phyloP scores from a whole-genome alignment of 2,113 vertebrate species.

The Brachionichthys hirsutus region DNA sequence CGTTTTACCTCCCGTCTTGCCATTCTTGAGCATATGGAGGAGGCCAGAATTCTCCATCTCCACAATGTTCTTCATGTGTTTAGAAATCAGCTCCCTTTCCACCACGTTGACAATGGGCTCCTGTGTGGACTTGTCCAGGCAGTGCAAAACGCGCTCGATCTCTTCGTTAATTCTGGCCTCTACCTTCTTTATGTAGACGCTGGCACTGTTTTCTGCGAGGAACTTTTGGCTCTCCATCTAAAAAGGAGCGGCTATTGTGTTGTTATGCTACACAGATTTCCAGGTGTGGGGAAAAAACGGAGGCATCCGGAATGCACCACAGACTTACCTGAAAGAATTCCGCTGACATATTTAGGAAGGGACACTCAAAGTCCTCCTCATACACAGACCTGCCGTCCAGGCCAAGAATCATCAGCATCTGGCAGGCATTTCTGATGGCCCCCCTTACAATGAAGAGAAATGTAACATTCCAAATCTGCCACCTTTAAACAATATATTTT shows the following conservation, averaged over 20 bases:
- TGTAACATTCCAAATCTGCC: background rate
- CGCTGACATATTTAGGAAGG: slow-evolving; percentile 97
- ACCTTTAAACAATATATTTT: background rate
- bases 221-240: slow-evolving; percentile 99
- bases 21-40: slow-evolving; percentile 98
- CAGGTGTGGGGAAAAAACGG: background rate
- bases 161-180: slow-evolving; percentile 98
- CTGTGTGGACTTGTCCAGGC: slow-evolving; percentile 95
- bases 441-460: slow-evolving; percentile 77
- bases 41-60: slow-evolving; percentile 99
- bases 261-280: background rate
- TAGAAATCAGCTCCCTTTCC: slow-evolving; percentile 95
- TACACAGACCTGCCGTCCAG: slow-evolving; percentile 95
- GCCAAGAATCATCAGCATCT: slow-evolving; percentile 99
- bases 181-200: slow-evolving; percentile 98
- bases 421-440: slow-evolving; percentile 95
- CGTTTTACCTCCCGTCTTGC: slow-evolving; percentile 91
- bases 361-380: slow-evolving; percentile 96
- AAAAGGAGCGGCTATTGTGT: slow-evolving; percentile 16
- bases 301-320: background rate
- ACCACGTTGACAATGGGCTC: slow-evolving; percentile 97
- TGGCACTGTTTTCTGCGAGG: slow-evolving; percentile 97
- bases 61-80: slow-evolving; percentile 99
- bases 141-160: slow-evolving; percentile 97
- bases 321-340: slow-evolving; percentile 95